Conservation (phyloP, 1,140 invertebrate species). For the Lethocerus indicus region DNA sequence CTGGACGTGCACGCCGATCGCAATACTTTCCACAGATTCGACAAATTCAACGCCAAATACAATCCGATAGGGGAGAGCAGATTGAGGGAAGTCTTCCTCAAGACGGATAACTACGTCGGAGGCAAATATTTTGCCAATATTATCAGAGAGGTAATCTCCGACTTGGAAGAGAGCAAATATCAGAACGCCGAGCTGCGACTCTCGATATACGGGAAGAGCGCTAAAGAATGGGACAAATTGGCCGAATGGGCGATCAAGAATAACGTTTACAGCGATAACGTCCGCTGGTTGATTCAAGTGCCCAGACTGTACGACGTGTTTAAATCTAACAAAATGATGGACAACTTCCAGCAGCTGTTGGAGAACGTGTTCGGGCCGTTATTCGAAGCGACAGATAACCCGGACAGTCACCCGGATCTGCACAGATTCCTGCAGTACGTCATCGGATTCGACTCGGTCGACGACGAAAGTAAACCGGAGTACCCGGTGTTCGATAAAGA, state of each 20-base stretch:
- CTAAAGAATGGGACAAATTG: conserved; percentile 90
- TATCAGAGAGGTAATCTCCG: conserved; percentile 64
- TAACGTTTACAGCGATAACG: conserved; percentile 82
- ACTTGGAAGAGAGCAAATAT: conserved; percentile 98
- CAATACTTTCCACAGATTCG: conserved; percentile 97
- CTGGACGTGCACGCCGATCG: conserved; percentile 88
- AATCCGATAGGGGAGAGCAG: conserved; percentile 96
- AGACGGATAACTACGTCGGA: conserved; percentile 92
- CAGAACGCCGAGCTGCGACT: conserved; percentile 91
- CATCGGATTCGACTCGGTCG: conserved; percentile 95
- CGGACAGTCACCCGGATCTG: conserved; percentile 78
- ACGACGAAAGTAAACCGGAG: conserved; percentile 98
- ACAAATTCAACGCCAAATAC: conserved; percentile 99
- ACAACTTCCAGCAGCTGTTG: conserved; percentile 88
- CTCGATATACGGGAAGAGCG: conserved; percentile 89
- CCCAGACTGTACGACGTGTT: conserved; percentile 92
- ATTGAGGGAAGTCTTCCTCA: conserved; percentile 92
- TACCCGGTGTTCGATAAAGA: conserved; percentile 84
- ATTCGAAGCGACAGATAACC: conserved; percentile 90
- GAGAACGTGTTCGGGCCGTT: conserved; percentile 92
- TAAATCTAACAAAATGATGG: conserved; percentile 85
- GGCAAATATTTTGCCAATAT: conserved; percentile 97
- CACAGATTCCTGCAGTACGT: conserved; percentile 81
- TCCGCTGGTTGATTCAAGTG: conserved; percentile 93
- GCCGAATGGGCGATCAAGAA: conserved; percentile 85